Percentiles rank a stretch among this genome's conserved stretches.
phyloP scores from a whole-genome alignment of 2,113 vertebrate species.

The Vulpes lagopus region DNA sequence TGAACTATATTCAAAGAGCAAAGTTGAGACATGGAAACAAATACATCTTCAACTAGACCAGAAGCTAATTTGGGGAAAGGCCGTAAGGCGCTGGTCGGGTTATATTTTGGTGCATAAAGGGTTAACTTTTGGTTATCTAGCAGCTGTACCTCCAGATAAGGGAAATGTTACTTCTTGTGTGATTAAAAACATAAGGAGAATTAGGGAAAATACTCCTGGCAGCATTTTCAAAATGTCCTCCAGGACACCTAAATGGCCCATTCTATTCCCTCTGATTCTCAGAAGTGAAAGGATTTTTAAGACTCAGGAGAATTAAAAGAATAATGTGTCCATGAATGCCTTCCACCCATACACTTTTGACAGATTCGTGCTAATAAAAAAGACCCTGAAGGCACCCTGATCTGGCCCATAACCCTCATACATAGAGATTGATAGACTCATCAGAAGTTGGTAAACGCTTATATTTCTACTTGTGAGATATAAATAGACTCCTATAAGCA shows the following conservation, averaged over 20 bases:
- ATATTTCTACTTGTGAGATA: not conserved
- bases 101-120: not conserved
- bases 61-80: not conserved
- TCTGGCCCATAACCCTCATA: not conserved
- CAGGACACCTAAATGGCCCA: not conserved
- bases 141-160: not conserved
- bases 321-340: not conserved
- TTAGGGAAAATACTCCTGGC: constrained; percentile 9
- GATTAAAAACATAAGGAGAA: not conserved
- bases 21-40: constrained; percentile 3
- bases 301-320: constrained; percentile 4
- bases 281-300: constrained; percentile 51
- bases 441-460: not conserved
- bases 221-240: constrained; percentile 37
- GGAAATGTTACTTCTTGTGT: not conserved
- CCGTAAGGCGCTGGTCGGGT: not conserved
- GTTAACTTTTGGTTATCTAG: not conserved
- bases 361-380: not conserved
- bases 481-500: not conserved
- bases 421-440: not conserved
- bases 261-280: constrained; percentile 21
- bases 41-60: not conserved
- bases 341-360: constrained; percentile 18
- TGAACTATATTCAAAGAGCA: not conserved
- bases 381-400: not conserved